Conservation (phyloP, 2,797 vertebrate species). For the Cottoperca gobio region DNA sequence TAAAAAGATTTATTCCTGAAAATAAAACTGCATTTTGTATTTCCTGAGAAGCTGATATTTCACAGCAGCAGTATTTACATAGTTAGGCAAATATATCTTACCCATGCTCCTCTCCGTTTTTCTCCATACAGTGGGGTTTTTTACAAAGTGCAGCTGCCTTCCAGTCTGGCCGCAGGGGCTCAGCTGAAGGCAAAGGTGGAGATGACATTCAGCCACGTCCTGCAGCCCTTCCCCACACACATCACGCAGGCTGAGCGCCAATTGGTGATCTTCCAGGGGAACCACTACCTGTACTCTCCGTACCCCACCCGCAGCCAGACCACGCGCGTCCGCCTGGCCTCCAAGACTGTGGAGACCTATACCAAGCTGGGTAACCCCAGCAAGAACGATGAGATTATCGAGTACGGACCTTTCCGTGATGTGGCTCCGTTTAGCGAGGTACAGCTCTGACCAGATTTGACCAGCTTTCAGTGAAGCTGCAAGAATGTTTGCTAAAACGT, state of each 20-base stretch:
- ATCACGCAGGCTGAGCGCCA: slow-evolving; percentile 97
- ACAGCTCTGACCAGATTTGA: neutral
- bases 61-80: neutral
- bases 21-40: neutral
- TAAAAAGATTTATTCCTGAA: neutral
- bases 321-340: slow-evolving; percentile 92
- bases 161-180: slow-evolving; percentile 87
- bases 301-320: slow-evolving; percentile 93
- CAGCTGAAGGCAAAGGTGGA: slow-evolving; percentile 92
- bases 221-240: slow-evolving; percentile 94
- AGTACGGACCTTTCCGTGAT: slow-evolving; percentile 95
- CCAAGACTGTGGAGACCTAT: slow-evolving; percentile 94
- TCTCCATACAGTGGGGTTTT: slow-evolving; percentile 88
- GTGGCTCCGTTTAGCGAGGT: slow-evolving; percentile 93
- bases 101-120: slow-evolving; percentile 2
- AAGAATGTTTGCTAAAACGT: neutral
- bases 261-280: slow-evolving; percentile 97
- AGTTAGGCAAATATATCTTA: neutral
- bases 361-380: slow-evolving; percentile 95
- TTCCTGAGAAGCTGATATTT: neutral
- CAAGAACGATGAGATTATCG: slow-evolving; percentile 92
- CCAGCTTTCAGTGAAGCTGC: neutral
- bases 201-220: slow-evolving; percentile 92
- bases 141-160: slow-evolving; percentile 90
- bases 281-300: slow-evolving; percentile 96